These are phyloP conservation scores for Peromyscus nudipes DNA, from an alignment of 2,797 vertebrate genomes.

Conservation along the genomic window DNA sequence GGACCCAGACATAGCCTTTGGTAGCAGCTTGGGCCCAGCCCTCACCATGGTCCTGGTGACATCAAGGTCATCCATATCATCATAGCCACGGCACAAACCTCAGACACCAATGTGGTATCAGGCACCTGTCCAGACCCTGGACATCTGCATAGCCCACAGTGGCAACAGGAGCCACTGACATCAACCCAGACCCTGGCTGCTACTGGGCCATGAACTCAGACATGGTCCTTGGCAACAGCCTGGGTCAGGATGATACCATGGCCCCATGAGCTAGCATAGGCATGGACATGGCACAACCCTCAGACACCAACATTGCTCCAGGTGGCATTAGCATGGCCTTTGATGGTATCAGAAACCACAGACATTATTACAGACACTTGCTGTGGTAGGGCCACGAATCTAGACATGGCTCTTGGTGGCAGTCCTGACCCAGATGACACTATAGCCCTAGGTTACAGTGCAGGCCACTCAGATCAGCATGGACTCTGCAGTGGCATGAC, in stretches of 20 bases:
- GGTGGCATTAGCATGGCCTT: too few species aligned
- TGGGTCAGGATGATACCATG: neutral
- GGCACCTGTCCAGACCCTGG: neutral
- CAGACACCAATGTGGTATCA: neutral
- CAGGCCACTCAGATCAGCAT: neutral
- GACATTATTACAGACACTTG: too few species aligned
- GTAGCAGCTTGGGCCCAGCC: neutral
- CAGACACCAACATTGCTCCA: too few species aligned
- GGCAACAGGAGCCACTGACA: neutral
- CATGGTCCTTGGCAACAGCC: neutral
- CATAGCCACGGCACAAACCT: neutral
- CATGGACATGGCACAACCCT: too few species aligned
- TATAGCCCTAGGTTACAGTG: too few species aligned
- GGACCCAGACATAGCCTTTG: neutral
- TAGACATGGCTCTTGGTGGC: too few species aligned
- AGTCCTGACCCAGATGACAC: too few species aligned
- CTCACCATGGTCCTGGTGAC: neutral
- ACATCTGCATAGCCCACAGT: neutral
- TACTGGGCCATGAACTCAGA: neutral
- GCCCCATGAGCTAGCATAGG: neutral
- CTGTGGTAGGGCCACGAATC: too few species aligned
- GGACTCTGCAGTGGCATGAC: neutral
- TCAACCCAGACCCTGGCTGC: neutral
- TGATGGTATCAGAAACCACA: too few species aligned
- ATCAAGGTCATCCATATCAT: neutral